Evolutionary conservation across 2,888 invertebrate genomes (phyloP), one percentile per base, ranked within the genome.

Genomic region (Eremobia ochroleuca): DNA sequence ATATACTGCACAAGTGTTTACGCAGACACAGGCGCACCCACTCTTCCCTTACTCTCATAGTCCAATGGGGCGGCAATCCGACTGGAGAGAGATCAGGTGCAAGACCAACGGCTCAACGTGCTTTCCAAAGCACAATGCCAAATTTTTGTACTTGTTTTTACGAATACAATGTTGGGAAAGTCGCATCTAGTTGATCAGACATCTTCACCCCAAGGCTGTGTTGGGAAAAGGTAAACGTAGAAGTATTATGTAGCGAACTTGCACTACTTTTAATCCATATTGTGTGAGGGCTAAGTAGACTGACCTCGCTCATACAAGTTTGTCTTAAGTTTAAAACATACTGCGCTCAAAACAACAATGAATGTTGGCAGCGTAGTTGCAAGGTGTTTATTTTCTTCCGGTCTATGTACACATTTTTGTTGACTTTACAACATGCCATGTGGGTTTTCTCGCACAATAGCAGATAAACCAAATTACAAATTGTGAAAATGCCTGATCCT

Each of bases 281-380:
- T 55, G 0, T 15, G 28, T 21, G 28, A 66, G 13, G 3, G 13
- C 21, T 43, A 21, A 43, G 43, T 28, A 13, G 13, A 13, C 43
- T 6, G 28, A 65, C 28, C 28, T 11, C 21, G 21, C 40, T 21
- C 31, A 13, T 9, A 25, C 13, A n/a, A 31, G 46, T 55, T 74
- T 34, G 31, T 46, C 21, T 43, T 73, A 43, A 43, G 11, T 76
- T 76, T 5, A 31, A 46, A 76, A 76, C 66, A 65, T 25, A 28
- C 21, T 18, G n/a, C 15, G 4, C 15, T 5, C 55, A 49, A n/a
- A 59, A 64, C 28, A 75, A 34, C 37, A 52, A 18, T 49, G 28
- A 59, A 46, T n/a, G n/a, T 55, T 52, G n/a, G n/a, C 64, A 46
- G 28, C 21, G 2, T 46, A 75, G 34, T 21, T 13, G n/a, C n/a